These are phyloP conservation scores for Plutomurus gul DNA, from an alignment of 1,140 invertebrate species.

Conservation along the genomic window DNA sequence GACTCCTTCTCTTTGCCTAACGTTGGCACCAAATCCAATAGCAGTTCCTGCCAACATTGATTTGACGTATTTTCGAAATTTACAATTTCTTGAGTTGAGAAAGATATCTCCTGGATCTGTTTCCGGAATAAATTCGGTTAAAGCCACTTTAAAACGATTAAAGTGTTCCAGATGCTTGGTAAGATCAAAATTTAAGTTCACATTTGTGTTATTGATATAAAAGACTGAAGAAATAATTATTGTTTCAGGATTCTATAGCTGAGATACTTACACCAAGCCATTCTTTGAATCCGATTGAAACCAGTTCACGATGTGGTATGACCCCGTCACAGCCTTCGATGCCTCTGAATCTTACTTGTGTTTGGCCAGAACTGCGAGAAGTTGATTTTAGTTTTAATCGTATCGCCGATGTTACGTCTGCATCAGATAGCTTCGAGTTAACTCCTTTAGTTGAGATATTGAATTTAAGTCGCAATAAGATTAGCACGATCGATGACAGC, in stretches of 20 bases:
- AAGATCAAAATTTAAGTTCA: conserved; percentile 23
- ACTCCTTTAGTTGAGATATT: conserved; percentile 46
- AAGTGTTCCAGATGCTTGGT: conserved; percentile 46
- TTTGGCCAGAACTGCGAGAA: conserved; percentile 50
- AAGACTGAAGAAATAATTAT: no score
- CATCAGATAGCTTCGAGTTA: conserved; percentile 29
- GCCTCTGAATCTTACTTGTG: background rate
- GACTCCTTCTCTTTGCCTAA: conserved; percentile 50
- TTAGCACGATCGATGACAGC: conserved; percentile 37
- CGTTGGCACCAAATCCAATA: background rate
- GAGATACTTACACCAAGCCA: background rate
- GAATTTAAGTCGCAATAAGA: conserved; percentile 49
- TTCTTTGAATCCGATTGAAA: background rate
- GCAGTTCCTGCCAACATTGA: conserved; percentile 31
- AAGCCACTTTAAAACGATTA: conserved; percentile 40
- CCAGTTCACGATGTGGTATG: background rate
- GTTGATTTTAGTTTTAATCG: conserved; percentile 50
- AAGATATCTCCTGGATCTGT: conserved; percentile 43
- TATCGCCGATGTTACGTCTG: conserved; percentile 1
- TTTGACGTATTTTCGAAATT: conserved; percentile 37
- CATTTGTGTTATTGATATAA: background rate
- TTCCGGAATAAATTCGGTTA: conserved; percentile 28
- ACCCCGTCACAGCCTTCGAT: background rate
- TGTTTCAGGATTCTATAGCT: background rate
- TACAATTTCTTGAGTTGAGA: conserved; percentile 49